Evolutionary conservation across 2,113 vertebrate genomes (phyloP).

Genomic region (Ictalurus punctatus): DNA sequence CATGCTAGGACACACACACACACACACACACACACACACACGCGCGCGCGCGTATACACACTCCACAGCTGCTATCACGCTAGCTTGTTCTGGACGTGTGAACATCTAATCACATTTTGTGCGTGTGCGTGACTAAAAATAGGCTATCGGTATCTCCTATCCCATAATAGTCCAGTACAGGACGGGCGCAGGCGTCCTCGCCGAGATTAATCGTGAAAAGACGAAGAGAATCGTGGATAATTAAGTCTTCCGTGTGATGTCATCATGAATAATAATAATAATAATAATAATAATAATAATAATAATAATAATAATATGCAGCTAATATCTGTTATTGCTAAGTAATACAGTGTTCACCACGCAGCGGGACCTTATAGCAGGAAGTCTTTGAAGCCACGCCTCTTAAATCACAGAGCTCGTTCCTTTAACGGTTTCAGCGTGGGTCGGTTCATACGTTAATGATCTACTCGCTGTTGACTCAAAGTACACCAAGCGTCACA

Average conservation of each 20-base stretch:
- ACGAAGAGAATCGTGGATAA: not conserved
- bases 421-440: not conserved
- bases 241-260: not conserved
- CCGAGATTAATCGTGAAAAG: not conserved
- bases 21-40: not conserved
- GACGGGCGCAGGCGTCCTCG: not conserved
- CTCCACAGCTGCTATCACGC: not conserved
- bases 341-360: not conserved
- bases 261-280: not conserved
- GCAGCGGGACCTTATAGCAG: not conserved
- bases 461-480: conserved; percentile 5
- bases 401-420: not conserved
- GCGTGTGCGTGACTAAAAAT: conserved; percentile 21
- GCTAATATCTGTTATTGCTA: not conserved
- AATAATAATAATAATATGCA: not conserved
- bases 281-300: not conserved
- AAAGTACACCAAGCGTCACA: not conserved
- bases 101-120: conserved; percentile 33
- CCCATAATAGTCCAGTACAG: not conserved
- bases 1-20: not conserved
- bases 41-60: conserved; percentile 3
- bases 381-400: not conserved
- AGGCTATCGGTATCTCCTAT: not conserved
- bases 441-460: conserved; percentile 2
- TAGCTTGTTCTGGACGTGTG: not conserved